Evolutionary conservation across 2,797 vertebrate species (phyloP).

Genomic region (Brachyalestes nurse): DNA sequence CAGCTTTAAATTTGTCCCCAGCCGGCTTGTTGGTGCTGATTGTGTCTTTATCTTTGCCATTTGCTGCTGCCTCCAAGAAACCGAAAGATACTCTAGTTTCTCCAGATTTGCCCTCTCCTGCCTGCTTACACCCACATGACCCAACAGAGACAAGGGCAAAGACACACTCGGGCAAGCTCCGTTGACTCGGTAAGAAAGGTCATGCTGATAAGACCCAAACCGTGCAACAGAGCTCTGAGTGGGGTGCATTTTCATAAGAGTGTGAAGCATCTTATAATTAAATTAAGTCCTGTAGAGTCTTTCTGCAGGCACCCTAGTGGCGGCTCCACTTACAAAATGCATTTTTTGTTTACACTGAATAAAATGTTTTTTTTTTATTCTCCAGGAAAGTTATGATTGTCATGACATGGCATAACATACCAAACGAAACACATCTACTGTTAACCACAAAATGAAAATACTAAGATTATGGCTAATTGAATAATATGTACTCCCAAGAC

Average conservation of each 20-base stretch:
- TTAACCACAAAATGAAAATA: too few species aligned
- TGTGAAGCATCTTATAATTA: not conserved
- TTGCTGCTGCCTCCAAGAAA: slow-evolving; percentile 23
- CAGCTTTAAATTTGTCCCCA: slow-evolving; percentile 34
- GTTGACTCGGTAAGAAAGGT: not conserved
- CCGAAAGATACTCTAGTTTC: slow-evolving; percentile 10
- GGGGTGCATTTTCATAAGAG: not conserved
- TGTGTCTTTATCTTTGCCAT: slow-evolving; percentile 26
- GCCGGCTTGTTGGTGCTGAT: slow-evolving; percentile 18
- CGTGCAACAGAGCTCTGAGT: not conserved
- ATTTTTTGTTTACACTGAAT: too few species aligned
- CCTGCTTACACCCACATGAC: not conserved
- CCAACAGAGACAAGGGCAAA: not conserved
- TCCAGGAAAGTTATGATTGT: too few species aligned
- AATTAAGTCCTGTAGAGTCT: not conserved
- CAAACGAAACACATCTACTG: too few species aligned
- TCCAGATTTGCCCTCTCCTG: slow-evolving; percentile 16
- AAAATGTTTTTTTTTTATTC: too few species aligned
- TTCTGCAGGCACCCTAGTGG: too few species aligned
- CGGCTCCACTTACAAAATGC: too few species aligned
- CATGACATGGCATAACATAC: too few species aligned
- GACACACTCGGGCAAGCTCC: not conserved
- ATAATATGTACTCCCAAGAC: too few species aligned
- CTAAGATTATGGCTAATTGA: too few species aligned
- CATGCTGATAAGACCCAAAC: not conserved